Evolutionary conservation across 2,888 invertebrate species (phyloP).

Genomic region (Trissolcus japonicus): DNA sequence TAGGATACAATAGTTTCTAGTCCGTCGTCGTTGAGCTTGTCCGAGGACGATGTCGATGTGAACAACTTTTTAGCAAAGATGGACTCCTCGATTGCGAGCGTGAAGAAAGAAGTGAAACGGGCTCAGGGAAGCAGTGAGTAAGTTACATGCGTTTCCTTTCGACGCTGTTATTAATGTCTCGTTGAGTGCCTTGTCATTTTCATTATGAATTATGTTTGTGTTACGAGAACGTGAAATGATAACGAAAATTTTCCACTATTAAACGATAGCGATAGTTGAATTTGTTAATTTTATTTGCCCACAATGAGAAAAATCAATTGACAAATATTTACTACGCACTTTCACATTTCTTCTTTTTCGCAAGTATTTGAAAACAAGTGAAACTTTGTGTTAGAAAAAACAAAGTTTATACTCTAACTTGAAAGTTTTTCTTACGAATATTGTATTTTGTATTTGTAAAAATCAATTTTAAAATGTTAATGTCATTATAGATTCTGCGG

Average conservation of each 20-base stretch:
- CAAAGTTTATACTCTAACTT: neutral
- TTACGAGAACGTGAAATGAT: too few relatives aligned
- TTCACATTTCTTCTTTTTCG: too few relatives aligned
- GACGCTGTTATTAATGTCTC: neutral
- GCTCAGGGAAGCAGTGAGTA: conserved; percentile 89
- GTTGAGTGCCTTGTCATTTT: conserved; percentile 4
- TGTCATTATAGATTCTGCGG: conserved; percentile 77
- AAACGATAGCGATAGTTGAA: too few relatives aligned
- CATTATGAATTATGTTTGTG: neutral
- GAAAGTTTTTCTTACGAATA: neutral
- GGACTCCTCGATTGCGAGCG: conserved; percentile 89
- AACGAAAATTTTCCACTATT: too few relatives aligned
- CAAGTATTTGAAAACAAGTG: too few relatives aligned
- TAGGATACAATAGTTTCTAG: conserved; percentile 62
- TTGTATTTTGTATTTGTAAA: neutral
- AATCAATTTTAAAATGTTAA: neutral
- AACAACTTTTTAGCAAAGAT: conserved; percentile 89
- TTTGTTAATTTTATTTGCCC: neutral
- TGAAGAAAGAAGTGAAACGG: conserved; percentile 89
- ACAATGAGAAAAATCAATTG: too few relatives aligned
- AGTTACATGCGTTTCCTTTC: conserved; percentile 75
- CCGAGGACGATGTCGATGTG: conserved; percentile 83
- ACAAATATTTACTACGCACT: too few relatives aligned
- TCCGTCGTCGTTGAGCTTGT: conserved; percentile 69
- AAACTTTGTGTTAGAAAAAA: neutral